These are phyloP conservation scores for Dysdera silvatica DNA, from an alignment of 1,140 invertebrate genomes.

Conservation along the genomic window DNA sequence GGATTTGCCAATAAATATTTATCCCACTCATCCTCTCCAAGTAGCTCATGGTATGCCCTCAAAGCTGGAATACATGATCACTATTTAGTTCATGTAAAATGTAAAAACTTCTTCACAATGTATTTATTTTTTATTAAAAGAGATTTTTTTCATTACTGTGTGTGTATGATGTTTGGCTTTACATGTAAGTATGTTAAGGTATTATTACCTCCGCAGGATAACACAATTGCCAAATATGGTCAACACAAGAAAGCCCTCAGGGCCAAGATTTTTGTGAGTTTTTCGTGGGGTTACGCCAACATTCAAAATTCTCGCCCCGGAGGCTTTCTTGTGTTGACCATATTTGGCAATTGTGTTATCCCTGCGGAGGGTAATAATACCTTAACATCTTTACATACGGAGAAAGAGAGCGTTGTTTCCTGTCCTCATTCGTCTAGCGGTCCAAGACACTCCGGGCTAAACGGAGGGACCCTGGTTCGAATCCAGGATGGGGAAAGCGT, in stretches of 20 bases:
- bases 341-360: too few relatives aligned
- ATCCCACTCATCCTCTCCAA: slow-evolving; percentile 77
- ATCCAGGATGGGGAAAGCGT: too few relatives aligned
- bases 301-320: too few relatives aligned
- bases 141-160: not conserved
- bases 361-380: too few relatives aligned
- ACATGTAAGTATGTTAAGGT: not conserved
- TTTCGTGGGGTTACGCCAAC: too few relatives aligned
- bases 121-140: not conserved
- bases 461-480: too few relatives aligned
- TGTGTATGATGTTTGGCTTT: too few relatives aligned
- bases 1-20: slow-evolving; percentile 88
- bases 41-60: slow-evolving; percentile 44
- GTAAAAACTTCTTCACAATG: not conserved
- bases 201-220: slow-evolving; percentile 1
- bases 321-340: too few relatives aligned
- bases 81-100: slow-evolving; percentile 6
- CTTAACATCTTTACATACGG: too few relatives aligned
- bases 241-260: not conserved
- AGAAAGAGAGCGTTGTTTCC: too few relatives aligned
- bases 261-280: not conserved
- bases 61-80: slow-evolving; percentile 25
- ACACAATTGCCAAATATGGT: not conserved
- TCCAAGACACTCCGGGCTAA: too few relatives aligned
- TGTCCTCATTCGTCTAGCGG: too few relatives aligned